Evolutionary conservation across 2,797 vertebrate species (phyloP), one percentile per base, ranked within the genome.

Genomic region (Danionella dracula): DNA sequence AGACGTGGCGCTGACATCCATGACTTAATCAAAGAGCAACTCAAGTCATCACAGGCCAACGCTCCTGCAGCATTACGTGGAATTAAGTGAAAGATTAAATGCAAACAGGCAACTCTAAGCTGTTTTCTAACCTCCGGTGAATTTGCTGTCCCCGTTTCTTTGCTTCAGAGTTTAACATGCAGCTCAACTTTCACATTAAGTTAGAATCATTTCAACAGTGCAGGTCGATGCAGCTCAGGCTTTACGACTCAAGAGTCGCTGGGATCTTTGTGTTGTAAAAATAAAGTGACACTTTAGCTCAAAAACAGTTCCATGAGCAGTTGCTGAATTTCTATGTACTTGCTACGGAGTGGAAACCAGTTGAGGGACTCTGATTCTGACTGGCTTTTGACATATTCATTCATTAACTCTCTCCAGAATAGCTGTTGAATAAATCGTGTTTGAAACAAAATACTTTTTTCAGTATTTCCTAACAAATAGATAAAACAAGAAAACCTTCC

Each of bases 21-120:
- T 46, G 66, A 70, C 72, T 77, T 82, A 80, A 85, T 86, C 83
- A 85, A 83, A 79, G 81, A 76, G 48, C 54, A 3, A 78, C 76
- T 78, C 77, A 75, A 72, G 69, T 53, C 72, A 71, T 41, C 11
- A 1, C 49, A 32, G 16, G 56, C 64, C 31, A 42, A 5, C 7
- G 29, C 34, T 50, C 21, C 50, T 17, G 9, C 19, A 46, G 56
- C 27, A 56, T 53, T 60, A 40, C 37, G 20, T 4, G 19, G 38
- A 46, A 55, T 64, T 64, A 62, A 58, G 40, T 8, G 2, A 45
- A 38, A 54, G 42, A 58, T 65, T 38, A 61, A 35, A 44, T 66
- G 54, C 41, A 62, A 58, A 66, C 70, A 66, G 79, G 81, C 35
- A 63, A 41, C 15, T 57, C 50, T 49, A 59, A 73, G 45, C 29